These are phyloP conservation scores for Ceyx cyanopectus DNA, from an alignment of 2,113 vertebrate genomes.

Conservation along the genomic window DNA sequence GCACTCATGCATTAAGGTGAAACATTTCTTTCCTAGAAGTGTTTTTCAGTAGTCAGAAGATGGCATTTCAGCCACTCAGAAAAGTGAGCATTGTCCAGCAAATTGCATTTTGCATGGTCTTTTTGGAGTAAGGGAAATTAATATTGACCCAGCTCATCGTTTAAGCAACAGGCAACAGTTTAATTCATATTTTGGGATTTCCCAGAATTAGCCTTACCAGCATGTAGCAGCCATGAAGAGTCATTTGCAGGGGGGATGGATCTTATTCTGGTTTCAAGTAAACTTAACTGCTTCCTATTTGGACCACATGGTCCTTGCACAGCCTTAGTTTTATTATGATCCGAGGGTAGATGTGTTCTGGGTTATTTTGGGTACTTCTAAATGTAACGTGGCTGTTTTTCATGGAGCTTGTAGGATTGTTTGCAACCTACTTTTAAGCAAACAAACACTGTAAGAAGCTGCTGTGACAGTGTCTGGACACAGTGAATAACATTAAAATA, in stretches of 20 bases:
- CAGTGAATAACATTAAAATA: background rate
- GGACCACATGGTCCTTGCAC: background rate
- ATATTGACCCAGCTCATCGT: background rate
- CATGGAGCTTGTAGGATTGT: background rate
- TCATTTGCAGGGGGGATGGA: background rate
- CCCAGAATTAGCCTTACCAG: background rate
- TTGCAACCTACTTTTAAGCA: background rate
- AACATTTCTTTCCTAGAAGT: background rate
- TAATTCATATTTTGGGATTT: background rate
- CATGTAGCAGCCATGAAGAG: background rate
- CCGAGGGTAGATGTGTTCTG: background rate
- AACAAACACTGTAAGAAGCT: background rate
- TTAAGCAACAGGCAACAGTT: background rate
- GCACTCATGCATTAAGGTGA: background rate
- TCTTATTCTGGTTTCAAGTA: constrained; percentile 1
- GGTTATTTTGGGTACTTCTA: constrained; percentile 20
- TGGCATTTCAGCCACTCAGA: background rate
- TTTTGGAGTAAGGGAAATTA: background rate
- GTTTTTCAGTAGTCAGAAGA: background rate
- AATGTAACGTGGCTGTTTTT: background rate
- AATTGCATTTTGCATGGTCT: background rate
- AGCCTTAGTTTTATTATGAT: background rate
- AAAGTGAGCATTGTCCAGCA: background rate
- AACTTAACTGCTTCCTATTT: background rate
- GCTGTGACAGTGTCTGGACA: background rate